Base-by-base conservation (phyloP, 2,888 invertebrate genomes). In the Leucoma salicis region DNA sequence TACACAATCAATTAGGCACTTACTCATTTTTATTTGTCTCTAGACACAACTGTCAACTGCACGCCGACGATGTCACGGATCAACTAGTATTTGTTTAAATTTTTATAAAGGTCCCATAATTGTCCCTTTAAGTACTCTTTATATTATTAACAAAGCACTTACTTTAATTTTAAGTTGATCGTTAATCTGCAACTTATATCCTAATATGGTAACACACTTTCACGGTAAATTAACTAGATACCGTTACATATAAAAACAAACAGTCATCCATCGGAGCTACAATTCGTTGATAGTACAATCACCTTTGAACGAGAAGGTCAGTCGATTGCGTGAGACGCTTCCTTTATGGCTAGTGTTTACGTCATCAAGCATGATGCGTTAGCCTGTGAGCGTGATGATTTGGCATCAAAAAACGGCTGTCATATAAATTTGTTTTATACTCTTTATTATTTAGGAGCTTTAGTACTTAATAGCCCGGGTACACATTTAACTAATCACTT, bases 271-370 rank as follows among this genome's bases (percentile, higher is more conserved):
- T 42, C 28, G 14, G 14, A 16, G 33, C 10, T 13, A 12, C 36
- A 16, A 36, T 37, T 36, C 42, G 33, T 31, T 42, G 33, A 32
- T 5, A 42, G 37, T 42, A 34, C 42, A 42, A 31, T 42, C 42
- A 42, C 42, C 42, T 37, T 16, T 27, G 14, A 8, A 13, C 34
- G 37, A 38, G 37, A 34, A 42, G 42, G 38, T 38, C 42, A 42
- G 10, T 33, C 37, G 18, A 18, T 24, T 28, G 38, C 42, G 14
- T 25, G 29, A 37, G 37, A 21, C 14, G 33, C 6, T 31, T 34
- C 34, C 25, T 24, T n/a, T n/a, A 33, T 29, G 5, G 21, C 14
- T 7, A 32, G 18, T 16, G n/a, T 5, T 12, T 33, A 28, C 28
- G n/a, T n/a, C n/a, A n/a, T n/a, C n/a, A n/a, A n/a, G 18, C 5